Base-by-base conservation (phyloP, 2,113 vertebrate genomes). In the Puntigrus tetrazona region DNA sequence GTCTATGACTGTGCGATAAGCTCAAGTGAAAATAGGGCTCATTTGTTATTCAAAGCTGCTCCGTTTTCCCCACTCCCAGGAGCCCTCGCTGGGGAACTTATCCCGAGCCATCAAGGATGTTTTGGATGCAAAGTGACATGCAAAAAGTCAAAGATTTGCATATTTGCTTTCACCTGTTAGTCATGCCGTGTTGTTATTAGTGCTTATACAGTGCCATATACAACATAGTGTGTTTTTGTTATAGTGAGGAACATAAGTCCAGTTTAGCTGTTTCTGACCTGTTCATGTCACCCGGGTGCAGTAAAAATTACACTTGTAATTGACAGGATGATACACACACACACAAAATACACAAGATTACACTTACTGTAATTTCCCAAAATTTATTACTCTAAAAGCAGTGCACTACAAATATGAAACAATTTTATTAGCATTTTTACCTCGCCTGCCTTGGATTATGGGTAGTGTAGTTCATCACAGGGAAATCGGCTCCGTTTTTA, bases 41-140 rank as follows among this genome's bases (percentile, higher is more conserved):
- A 94, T 94, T 94, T 94, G 94, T 90, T 94, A 95, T 94, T 94
- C 94, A 95, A 95, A 94, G 87, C 78, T 81, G 43, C 73, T 29
- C 73, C 85, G 72, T 89, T 89, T 88, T 91, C 84, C 86, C 88
- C 87, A 84, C 65, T 87, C 88, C 70, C 75, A 29, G 4, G 82
- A 47, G 59, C 63, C 7, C n/a, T 45, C 61, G 36, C 88, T 86
- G 75, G 63, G 34, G 63, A 22, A 86, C 79, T 85, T 85, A 84
- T 74, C 52, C 27, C 84, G 2, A 69, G 86, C 78, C 87, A 84
- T 92, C 89, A 88, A 86, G 86, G 80, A 91, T 89, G 86, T 91
- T 91, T 92, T 89, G 84, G 88, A 94, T 94, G 91, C 92, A 92
- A 94, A 94, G 91, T 90, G 78, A 89, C 84, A 95, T 95, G 93